Conservation (phyloP, 53 echinoderm and acorn worm species). For the Apostichopus leukothele region DNA sequence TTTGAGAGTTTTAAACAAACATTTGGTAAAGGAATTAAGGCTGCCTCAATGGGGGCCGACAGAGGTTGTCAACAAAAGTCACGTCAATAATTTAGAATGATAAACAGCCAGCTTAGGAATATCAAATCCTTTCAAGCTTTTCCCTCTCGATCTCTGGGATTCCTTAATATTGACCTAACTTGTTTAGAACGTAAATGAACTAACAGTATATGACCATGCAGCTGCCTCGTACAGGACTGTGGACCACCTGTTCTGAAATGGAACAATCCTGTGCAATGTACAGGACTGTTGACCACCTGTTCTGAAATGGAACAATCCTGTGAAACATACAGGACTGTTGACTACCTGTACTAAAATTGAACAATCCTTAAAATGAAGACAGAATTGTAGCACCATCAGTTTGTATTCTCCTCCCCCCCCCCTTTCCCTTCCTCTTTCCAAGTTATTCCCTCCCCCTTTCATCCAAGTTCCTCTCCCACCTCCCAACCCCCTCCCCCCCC, state of each 20-base stretch:
- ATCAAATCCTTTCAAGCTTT: neutral
- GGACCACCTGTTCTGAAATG: neutral
- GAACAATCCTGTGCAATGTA: too few relatives aligned
- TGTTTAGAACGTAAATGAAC: neutral
- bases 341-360: too few relatives aligned
- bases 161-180: slow-evolving; percentile 14
- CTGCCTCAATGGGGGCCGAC: slow-evolving; percentile 5
- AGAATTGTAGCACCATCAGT: too few relatives aligned
- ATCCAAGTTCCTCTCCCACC: too few relatives aligned
- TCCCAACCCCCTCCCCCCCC: too few relatives aligned
- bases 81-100: slow-evolving; percentile 10
- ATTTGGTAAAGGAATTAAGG: slow-evolving; percentile 34
- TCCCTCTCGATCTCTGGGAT: slow-evolving; percentile 2
- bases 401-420: too few relatives aligned
- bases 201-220: slow-evolving; percentile 13
- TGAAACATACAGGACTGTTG: too few relatives aligned
- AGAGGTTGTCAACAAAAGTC: slow-evolving; percentile 14
- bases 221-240: slow-evolving; percentile 14
- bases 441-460: too few relatives aligned
- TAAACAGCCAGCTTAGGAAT: neutral
- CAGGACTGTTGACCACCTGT: too few relatives aligned
- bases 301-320: too few relatives aligned
- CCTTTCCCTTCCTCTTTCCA: too few relatives aligned
- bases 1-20: slow-evolving; percentile 3
- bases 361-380: too few relatives aligned